phyloP scores from a whole-genome alignment of 2,888 invertebrate genomes.

The Lissocephala sabroskyi region DNA sequence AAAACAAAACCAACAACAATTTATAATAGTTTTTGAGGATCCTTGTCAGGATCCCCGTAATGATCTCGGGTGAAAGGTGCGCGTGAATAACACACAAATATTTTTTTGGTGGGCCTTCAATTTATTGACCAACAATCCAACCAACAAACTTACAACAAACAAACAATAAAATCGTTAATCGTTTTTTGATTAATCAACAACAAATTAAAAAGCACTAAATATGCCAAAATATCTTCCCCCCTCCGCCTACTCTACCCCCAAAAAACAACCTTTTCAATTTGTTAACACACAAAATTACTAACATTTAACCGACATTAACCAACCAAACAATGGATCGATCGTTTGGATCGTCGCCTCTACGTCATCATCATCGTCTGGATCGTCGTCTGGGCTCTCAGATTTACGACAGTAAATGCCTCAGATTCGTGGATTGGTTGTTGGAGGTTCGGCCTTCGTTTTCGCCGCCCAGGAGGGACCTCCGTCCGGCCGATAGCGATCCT shows the following conservation, averaged over 20 bases:
- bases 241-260: no score
- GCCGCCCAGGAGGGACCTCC: slow-evolving; percentile 70
- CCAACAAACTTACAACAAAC: slow-evolving; percentile 20
- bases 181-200: slow-evolving; percentile 57
- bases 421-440: slow-evolving; percentile 72
- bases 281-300: slow-evolving; percentile 60
- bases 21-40: slow-evolving; percentile 15
- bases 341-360: slow-evolving; percentile 11
- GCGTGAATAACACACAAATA: slow-evolving; percentile 52
- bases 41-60: no score
- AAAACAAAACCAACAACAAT: background rate
- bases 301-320: slow-evolving; percentile 67
- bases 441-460: slow-evolving; percentile 73
- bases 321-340: slow-evolving; percentile 28
- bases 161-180: slow-evolving; percentile 36
- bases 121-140: slow-evolving; percentile 43
- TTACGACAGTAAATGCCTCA: slow-evolving; percentile 73
- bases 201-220: slow-evolving; percentile 69
- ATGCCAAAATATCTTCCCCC: slow-evolving; percentile 29
- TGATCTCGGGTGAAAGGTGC: slow-evolving; percentile 46
- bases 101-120: slow-evolving; percentile 28
- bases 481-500: slow-evolving; percentile 70
- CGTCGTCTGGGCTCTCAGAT: slow-evolving; percentile 49
- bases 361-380: background rate
- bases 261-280: slow-evolving; percentile 25